Percentiles rank a stretch among this genome's conserved stretches.
Conservation (phyloP, 2,797 vertebrate species). For the Lutra lutra region DNA sequence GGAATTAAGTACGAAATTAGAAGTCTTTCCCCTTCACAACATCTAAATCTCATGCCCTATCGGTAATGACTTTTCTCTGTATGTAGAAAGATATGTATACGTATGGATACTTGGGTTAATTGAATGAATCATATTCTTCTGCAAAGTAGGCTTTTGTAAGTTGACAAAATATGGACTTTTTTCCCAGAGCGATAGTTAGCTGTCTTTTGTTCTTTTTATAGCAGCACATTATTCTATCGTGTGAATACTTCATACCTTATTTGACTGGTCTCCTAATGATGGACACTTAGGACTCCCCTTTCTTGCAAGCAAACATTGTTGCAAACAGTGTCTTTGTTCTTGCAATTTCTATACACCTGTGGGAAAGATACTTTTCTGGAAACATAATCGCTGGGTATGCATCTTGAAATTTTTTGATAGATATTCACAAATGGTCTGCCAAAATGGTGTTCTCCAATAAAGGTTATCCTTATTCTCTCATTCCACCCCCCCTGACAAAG, state of each 20-base stretch:
- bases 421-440: background rate
- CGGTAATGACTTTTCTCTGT: background rate
- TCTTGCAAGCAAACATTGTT: background rate
- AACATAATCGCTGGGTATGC: background rate
- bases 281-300: background rate
- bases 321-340: background rate
- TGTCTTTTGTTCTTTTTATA: slow-evolving; percentile 7
- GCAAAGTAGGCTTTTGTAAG: background rate
- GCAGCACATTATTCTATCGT: background rate
- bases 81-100: background rate
- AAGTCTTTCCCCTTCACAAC: background rate
- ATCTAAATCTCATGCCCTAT: background rate
- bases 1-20: background rate
- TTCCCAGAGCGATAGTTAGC: background rate
- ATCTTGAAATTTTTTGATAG: background rate
- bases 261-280: background rate
- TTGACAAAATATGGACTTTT: background rate
- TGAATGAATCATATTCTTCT: background rate
- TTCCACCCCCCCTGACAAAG: background rate
- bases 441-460: background rate
- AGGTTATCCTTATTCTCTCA: background rate
- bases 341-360: background rate
- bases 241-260: background rate
- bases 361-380: background rate
- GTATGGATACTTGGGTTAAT: background rate